Base-by-base conservation (phyloP, 2,797 vertebrate species). In the Aythya fuligula region DNA sequence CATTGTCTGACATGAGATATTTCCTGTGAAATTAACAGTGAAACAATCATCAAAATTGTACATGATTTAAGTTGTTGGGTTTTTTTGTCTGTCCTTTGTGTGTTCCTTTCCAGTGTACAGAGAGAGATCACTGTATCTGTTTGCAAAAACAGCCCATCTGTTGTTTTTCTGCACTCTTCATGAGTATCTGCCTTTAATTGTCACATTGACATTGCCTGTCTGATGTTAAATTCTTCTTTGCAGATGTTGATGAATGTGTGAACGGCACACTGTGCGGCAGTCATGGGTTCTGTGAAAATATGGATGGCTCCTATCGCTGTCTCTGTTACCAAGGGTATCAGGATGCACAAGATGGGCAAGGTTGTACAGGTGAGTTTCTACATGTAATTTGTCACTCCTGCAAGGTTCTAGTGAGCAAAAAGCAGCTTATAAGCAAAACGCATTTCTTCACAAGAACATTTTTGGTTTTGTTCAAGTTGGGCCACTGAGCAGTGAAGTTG, bases 241-340 rank as follows among this genome's bases (percentile, higher is more conserved):
- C 98, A 99, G 99, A 99, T 97, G 97, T 99, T 76, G 98, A 99
- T 91, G 99, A 99, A 97, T 99, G 99, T 93, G 96, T 96, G 7
- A 99, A 99, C 13, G 98, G 98, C 95, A 99, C 98, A 2, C 75
- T 98, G 17, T 99, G 99, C 80, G 98, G 98, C 89, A 98, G 94
- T 93, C 98, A 99, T 1, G 99, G 99, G 30, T 98, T 98, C 97
- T 99, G 99, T 97, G 99, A 99, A 96, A 99, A 99, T 96, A 98
- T 97, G 88, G 98, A 98, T 60, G 99, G 99, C 39, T 99, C 99
- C 69, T 99, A 98, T 97, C 98, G 95, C 78, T 99, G 99, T 95
- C 98, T 99, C 74, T 99, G 99, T 97, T 99, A 99, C 97, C 98
- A 98, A 74, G 99, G 99, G 75, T 99, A 98, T 97, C 98, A 98